phyloP scores from a whole-genome alignment of 2,113 vertebrate species.

The Gasterosteus nipponicus region DNA sequence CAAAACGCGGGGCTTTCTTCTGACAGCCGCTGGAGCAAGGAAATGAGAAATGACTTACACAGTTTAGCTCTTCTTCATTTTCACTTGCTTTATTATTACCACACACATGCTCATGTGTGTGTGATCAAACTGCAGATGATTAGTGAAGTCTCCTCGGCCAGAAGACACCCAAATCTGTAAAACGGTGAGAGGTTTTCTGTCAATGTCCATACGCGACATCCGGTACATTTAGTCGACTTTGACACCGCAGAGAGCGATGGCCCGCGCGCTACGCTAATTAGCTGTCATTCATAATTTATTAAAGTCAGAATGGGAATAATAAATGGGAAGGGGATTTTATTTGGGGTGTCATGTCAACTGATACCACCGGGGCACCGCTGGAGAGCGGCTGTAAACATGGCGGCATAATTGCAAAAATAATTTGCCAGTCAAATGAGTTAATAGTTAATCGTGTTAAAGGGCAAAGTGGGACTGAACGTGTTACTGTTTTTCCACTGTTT shows the following conservation, averaged over 20 bases:
- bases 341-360: constrained; percentile 61
- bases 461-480: constrained; percentile 32
- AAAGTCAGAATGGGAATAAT: constrained; percentile 74
- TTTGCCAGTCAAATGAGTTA: constrained; percentile 43
- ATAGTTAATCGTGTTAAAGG: constrained; percentile 42
- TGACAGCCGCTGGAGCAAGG: constrained; percentile 71
- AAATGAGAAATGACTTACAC: constrained; percentile 81
- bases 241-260: constrained; percentile 64
- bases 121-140: constrained; percentile 57
- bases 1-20: constrained; percentile 72
- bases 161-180: constrained; percentile 69
- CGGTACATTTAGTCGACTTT: constrained; percentile 57
- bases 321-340: constrained; percentile 73
- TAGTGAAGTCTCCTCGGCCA: constrained; percentile 70
- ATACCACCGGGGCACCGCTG: constrained; percentile 39
- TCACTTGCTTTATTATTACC: constrained; percentile 74
- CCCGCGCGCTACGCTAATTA: constrained; percentile 69
- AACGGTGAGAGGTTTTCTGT: constrained; percentile 65
- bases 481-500: neutral
- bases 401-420: constrained; percentile 48
- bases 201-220: constrained; percentile 63
- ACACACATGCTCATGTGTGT: constrained; percentile 24
- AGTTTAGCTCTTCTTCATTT: constrained; percentile 80
- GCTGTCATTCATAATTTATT: constrained; percentile 80
- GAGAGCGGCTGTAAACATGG: constrained; percentile 56